phyloP scores from a whole-genome alignment of 2,888 invertebrate species.

The Cremastinae sp. region DNA sequence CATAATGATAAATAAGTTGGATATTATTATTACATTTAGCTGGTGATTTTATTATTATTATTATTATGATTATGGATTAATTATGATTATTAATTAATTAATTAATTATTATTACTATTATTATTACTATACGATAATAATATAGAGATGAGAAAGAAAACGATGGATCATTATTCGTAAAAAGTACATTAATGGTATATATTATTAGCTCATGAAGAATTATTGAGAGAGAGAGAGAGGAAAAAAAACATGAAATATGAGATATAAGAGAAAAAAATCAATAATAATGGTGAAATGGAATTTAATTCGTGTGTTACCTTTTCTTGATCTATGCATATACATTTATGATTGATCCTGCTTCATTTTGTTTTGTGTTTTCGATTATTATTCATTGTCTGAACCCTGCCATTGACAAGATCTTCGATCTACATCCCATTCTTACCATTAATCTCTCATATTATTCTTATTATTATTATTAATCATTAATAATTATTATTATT shows the following conservation, averaged over 20 bases:
- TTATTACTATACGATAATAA: constrained; percentile 70
- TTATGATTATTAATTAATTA: constrained; percentile 13
- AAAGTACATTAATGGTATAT: constrained; percentile 73
- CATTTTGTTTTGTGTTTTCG: constrained; percentile 53
- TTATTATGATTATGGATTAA: constrained; percentile 11
- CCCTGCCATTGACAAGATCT: constrained; percentile 53
- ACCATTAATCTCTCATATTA: neutral
- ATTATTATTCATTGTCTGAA: constrained; percentile 50
- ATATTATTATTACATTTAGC: constrained; percentile 70
- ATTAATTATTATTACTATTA: constrained; percentile 66
- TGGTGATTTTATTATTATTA: constrained; percentile 59
- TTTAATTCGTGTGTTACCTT: constrained; percentile 43
- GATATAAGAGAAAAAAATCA: constrained; percentile 61
- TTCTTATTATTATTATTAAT: no score
- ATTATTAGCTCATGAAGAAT: constrained; percentile 71
- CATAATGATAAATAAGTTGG: constrained; percentile 77
- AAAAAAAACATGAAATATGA: constrained; percentile 70
- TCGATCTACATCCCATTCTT: constrained; percentile 49
- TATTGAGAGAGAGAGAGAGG: constrained; percentile 70
- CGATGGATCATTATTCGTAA: constrained; percentile 77
- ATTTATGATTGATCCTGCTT: constrained; percentile 67
- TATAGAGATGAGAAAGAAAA: constrained; percentile 67
- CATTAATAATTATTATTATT: no score
- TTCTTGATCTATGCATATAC: constrained; percentile 14
- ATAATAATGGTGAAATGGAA: constrained; percentile 72